These are phyloP conservation scores for Nephotettix cincticeps DNA, from an alignment of 1,140 invertebrate genomes.

Conservation along the genomic window DNA sequence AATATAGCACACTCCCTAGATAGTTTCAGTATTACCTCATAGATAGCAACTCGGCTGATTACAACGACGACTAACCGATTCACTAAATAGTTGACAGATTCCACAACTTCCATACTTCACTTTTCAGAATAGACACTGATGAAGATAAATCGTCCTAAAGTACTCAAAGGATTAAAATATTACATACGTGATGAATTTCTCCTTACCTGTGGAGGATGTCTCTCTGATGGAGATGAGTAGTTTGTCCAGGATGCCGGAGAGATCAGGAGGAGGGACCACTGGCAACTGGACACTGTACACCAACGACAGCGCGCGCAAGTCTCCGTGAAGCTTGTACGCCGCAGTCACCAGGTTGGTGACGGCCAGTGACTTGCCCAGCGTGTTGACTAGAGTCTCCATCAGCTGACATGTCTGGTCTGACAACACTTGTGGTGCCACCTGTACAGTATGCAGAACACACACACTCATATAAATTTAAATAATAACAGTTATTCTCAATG, in stretches of 20 bases:
- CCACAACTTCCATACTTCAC: too few species aligned
- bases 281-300: slow-evolving; percentile 42
- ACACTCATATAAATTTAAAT: too few species aligned
- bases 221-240: slow-evolving; percentile 26
- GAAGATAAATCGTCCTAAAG: not conserved
- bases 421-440: slow-evolving; percentile 58
- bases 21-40: too few species aligned
- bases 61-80: too few species aligned
- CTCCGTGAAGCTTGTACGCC: slow-evolving; percentile 55
- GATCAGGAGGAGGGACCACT: slow-evolving; percentile 26
- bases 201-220: slow-evolving; percentile 11
- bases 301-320: slow-evolving; percentile 54
- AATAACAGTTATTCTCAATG: too few species aligned
- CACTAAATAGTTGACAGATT: not conserved
- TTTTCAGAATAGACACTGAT: not conserved
- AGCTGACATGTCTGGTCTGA: slow-evolving; percentile 59
- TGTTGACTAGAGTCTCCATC: slow-evolving; percentile 56
- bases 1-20: too few species aligned
- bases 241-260: slow-evolving; percentile 22
- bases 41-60: too few species aligned
- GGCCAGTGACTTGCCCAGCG: slow-evolving; percentile 53
- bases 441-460: too few species aligned
- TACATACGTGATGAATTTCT: not conserved
- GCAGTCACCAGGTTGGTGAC: slow-evolving; percentile 51
- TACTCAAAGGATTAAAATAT: not conserved